Base-by-base conservation (phyloP, 2,888 invertebrate genomes). In the Acronicta aceris region DNA sequence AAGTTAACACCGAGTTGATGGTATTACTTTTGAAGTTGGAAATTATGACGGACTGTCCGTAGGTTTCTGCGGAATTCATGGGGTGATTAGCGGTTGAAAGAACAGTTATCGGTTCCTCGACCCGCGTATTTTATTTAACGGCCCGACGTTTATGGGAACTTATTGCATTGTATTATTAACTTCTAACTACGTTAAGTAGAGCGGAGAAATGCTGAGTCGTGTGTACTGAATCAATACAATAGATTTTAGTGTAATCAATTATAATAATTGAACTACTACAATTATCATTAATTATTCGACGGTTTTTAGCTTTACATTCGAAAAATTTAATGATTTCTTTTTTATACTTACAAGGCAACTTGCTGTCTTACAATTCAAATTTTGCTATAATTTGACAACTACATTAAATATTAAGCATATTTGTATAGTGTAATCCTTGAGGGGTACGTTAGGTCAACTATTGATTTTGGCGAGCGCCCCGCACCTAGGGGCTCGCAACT, bases 1-100 rank as follows among this genome's bases (percentile, higher is more conserved):
- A 94, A 94, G 94, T 94, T 94, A 94, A 94, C 94, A 94, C 94
- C 88, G 91, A 94, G 89, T 94, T 93, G 94, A 94, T 94, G 94
- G 93, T 93, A 94, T 94, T 94, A 94, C 94, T 94, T 94, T 93
- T 87, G 89, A 88, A 94, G 93, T 94, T 93, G 83, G 83, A 85
- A 93, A 89, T 93, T 94, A 94, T 91, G 94, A 93, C 89, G 93
- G 92, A 93, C 92, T 85, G 92, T 89, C 92, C 90, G 89, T 82
- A 80, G 88, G 84, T 79, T 84, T 78, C 67, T 71, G 79, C 76
- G 78, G 84, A 79, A 86, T 88, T 87, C 86, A 85, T 85, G 85
- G 88, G 86, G 88, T 88, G 91, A 90, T 92, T 89, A 89, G 89
- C 88, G 87, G 85, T 76, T 77, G 81, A 88, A 89, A 82, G 88